Conservation (phyloP, 2,797 vertebrate genomes). For the Microcaecilia unicolor region DNA sequence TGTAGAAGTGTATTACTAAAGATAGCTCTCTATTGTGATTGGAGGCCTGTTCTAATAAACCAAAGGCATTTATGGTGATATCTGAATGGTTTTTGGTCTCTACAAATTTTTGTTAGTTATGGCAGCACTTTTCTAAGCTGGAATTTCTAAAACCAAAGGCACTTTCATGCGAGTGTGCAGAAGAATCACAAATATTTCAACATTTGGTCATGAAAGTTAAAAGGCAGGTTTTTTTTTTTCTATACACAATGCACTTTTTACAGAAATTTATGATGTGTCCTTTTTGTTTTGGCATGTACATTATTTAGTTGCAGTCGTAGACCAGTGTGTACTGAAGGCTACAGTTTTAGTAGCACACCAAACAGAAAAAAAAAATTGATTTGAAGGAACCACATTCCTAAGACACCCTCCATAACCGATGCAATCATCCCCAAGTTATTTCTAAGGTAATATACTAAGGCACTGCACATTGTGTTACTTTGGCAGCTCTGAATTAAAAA, state of each 20-base stretch:
- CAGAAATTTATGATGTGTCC: conserved; percentile 39
- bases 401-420: conserved; percentile 26
- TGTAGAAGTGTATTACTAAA: no score
- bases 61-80: conserved; percentile 98
- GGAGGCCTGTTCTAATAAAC: conserved; percentile 64
- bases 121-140: conserved; percentile 85
- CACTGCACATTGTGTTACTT: conserved; percentile 94
- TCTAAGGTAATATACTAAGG: conserved; percentile 98
- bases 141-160: conserved; percentile 88
- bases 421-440: conserved; percentile 45
- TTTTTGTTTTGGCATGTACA: no score
- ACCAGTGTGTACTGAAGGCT: conserved; percentile 27
- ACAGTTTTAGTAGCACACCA: conserved; percentile 25
- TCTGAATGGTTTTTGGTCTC: conserved; percentile 90
- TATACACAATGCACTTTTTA: conserved; percentile 48
- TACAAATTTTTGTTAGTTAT: conserved; percentile 67
- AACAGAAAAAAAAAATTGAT: conserved; percentile 22
- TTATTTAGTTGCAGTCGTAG: conserved; percentile 55
- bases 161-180: conserved; percentile 93
- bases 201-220: conserved; percentile 66
- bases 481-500: conserved; percentile 87
- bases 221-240: conserved; percentile 62
- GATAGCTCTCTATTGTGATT: no score
- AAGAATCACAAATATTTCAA: conserved; percentile 69
- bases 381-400: conserved; percentile 41